Base-by-base conservation (phyloP, 2,888 invertebrate species). In the Catocala nupta region DNA sequence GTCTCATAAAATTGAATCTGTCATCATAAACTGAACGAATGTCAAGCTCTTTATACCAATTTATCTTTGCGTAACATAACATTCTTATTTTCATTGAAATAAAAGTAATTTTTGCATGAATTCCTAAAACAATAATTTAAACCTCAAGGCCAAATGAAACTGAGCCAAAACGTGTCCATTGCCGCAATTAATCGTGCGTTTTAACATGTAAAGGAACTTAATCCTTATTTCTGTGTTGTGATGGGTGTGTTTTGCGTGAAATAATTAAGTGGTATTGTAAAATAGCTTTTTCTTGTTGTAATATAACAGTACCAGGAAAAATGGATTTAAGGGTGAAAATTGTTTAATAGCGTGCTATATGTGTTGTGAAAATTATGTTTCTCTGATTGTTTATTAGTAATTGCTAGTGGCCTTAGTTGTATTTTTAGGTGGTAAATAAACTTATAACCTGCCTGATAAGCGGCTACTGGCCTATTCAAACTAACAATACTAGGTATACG, bases 1-100 rank as follows among this genome's bases (percentile, higher is more conserved):
- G 81, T 78, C 80, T 71, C 82, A 78, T 82, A 78, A 81, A 82
- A 72, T 80, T 75, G 71, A 67, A 76, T 71, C 71, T 73, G 78
- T 81, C 77, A 75, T 71, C 81, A 78, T 83, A 83, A 83, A 83
- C 75, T 75, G 78, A 66, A 77, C 73, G 65, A 75, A 74, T 71
- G 81, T 81, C 78, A 78, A 71, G 72, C 66, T 62, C 7, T 52
- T n/a, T 5, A 61, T 56, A 68, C 71, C 57, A 65, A 61, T 13
- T 55, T 70, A 58, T 4, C 13, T 45, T 52, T 64, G 25, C 62
- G 49, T 5, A 5, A 12, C 55, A 52, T 48, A 55, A 36, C 5
- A 12, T 45, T 65, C 64, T 62, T 76, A 74, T 48, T 4, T 0
- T 9, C 13, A n/a, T n/a, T 0, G 0, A 5, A 25, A 57, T 65